Evolutionary conservation across 2,888 invertebrate genomes (phyloP).

Genomic region (Bimastos eiseni): DNA sequence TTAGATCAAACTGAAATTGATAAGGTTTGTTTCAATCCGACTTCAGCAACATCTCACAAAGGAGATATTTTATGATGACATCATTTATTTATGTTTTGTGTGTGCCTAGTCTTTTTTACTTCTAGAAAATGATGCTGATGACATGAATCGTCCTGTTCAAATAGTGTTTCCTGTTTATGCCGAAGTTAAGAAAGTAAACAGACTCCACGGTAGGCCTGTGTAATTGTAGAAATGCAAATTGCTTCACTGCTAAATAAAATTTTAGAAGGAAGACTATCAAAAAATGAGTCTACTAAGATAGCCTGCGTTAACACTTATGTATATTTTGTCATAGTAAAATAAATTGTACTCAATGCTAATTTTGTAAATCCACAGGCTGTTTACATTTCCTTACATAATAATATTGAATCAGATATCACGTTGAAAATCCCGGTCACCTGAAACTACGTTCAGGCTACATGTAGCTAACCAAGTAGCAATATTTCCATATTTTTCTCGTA

Average conservation of each 20-base stretch:
- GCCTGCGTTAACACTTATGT: not conserved
- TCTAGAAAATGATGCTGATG: not conserved
- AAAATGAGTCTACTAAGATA: not conserved
- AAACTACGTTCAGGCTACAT: too few relatives aligned
- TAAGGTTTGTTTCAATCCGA: too few relatives aligned
- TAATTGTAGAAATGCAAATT: not conserved
- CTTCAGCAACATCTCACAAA: not conserved
- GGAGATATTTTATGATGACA: too few relatives aligned
- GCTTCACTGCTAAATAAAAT: not conserved
- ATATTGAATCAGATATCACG: too few relatives aligned
- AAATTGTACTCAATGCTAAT: not conserved
- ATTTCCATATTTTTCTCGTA: too few relatives aligned
- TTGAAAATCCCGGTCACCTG: too few relatives aligned
- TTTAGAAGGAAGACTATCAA: not conserved
- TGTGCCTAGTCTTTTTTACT: not conserved
- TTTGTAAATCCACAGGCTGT: too few relatives aligned
- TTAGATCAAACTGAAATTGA: too few relatives aligned
- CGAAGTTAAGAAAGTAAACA: not conserved
- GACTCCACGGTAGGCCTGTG: not conserved
- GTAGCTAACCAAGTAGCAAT: too few relatives aligned
- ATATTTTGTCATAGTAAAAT: not conserved
- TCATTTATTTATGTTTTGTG: not conserved
- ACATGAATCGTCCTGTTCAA: not conserved
- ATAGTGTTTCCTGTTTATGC: not conserved
- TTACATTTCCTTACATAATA: too few relatives aligned